Conservation (phyloP, 2,797 vertebrate species). For the Pempheris klunzingeri region DNA sequence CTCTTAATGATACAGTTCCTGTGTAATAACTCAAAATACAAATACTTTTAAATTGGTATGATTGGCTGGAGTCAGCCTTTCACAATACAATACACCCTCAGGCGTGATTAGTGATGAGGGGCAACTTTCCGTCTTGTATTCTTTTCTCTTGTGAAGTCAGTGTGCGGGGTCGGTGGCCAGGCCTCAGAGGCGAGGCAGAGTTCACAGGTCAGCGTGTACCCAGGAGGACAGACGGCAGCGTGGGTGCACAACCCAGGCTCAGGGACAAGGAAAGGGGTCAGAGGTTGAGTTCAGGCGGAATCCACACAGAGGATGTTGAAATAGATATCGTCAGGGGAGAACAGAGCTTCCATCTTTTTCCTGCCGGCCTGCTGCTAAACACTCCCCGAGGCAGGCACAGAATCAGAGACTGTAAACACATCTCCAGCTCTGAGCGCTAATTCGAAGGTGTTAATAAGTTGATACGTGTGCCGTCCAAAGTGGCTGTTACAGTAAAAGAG, state of each 20-base stretch:
- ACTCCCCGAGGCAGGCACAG: slow-evolving; percentile 14
- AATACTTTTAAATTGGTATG: slow-evolving; percentile 34
- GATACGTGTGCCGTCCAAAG: slow-evolving; percentile 36
- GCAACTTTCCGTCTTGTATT: slow-evolving; percentile 75
- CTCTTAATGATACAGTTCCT: slow-evolving; percentile 15
- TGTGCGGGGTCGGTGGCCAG: slow-evolving; percentile 61
- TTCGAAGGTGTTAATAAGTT: slow-evolving; percentile 56
- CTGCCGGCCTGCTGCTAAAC: slow-evolving; percentile 18
- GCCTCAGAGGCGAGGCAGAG: slow-evolving; percentile 76
- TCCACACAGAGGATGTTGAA: slow-evolving; percentile 76
- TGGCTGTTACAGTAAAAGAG: slow-evolving; percentile 31
- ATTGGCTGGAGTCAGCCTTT: slow-evolving; percentile 35
- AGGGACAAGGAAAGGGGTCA: slow-evolving; percentile 78
- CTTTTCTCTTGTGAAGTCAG: slow-evolving; percentile 75
- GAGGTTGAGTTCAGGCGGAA: slow-evolving; percentile 81
- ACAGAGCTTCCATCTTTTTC: slow-evolving; percentile 42
- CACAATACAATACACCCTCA: slow-evolving; percentile 27
- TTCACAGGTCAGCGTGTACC: slow-evolving; percentile 79
- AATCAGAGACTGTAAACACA: slow-evolving; percentile 23
- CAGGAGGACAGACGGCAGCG: slow-evolving; percentile 72
- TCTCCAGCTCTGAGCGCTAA: slow-evolving; percentile 8
- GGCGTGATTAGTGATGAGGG: slow-evolving; percentile 62
- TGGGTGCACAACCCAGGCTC: slow-evolving; percentile 67
- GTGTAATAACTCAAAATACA: slow-evolving; percentile 40
- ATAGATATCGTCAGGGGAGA: slow-evolving; percentile 72